These are phyloP conservation scores for Chrysomela aeneicollis DNA, from an alignment of 2,888 invertebrate genomes.

Conservation along the genomic window DNA sequence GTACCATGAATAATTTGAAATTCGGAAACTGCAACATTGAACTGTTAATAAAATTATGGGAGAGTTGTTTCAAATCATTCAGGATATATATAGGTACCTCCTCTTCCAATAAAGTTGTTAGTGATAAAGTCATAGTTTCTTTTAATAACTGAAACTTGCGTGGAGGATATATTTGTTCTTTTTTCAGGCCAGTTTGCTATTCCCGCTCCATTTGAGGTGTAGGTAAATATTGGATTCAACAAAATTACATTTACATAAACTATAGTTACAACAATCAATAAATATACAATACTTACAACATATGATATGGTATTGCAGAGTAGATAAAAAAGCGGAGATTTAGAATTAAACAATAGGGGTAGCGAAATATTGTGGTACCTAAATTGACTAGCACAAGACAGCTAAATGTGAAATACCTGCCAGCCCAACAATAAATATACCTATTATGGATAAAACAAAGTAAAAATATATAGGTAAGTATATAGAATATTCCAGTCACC, in stretches of 20 bases:
- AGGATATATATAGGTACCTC: not conserved
- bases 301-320: conserved; percentile 4
- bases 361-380: conserved; percentile 19
- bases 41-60: not conserved
- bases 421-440: conserved; percentile 27
- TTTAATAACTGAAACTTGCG: no score
- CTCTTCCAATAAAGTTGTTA: no score
- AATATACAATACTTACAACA: conserved; percentile 17
- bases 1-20: not conserved
- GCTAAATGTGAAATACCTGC: conserved; percentile 25
- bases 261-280: conserved; percentile 14
- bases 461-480: not conserved
- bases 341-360: not conserved
- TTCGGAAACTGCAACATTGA: conserved; percentile 5
- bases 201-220: not conserved
- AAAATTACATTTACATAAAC: conserved; percentile 13
- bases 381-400: conserved; percentile 32
- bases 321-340: not conserved
- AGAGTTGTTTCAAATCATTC: not conserved
- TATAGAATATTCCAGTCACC: not conserved
- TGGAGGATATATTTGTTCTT: not conserved
- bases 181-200: not conserved
- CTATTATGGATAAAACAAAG: not conserved
- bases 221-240: not conserved
- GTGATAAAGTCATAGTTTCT: no score